Conservation (phyloP, 2,797 vertebrate genomes). For the Helicolenus hilgendorfi region DNA sequence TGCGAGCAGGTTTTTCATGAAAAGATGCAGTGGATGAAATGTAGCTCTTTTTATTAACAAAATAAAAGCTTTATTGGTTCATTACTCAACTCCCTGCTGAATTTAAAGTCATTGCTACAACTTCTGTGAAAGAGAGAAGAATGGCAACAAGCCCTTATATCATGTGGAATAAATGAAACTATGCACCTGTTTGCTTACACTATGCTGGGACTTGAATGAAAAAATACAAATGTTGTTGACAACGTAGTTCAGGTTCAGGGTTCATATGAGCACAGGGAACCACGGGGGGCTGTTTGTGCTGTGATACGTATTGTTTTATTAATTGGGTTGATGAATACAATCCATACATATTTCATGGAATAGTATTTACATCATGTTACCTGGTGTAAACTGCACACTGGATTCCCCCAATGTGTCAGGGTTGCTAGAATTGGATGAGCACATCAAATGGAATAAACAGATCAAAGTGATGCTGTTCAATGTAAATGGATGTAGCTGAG, state of each 20-base stretch:
- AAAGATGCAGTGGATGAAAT: neutral
- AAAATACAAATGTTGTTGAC: neutral
- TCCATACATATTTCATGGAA: conserved; percentile 24
- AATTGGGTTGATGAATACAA: conserved; percentile 23
- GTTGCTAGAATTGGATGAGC: conserved; percentile 19
- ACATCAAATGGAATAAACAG: conserved; percentile 48
- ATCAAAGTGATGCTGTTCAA: conserved; percentile 36
- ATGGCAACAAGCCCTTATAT: neutral
- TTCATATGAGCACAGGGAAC: conserved; percentile 3
- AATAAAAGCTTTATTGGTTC: neutral
- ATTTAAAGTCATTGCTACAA: neutral
- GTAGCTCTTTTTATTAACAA: neutral
- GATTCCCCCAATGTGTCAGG: neutral
- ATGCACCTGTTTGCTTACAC: conserved; percentile 1
- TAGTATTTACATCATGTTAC: conserved; percentile 31
- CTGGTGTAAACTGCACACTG: conserved; percentile 15
- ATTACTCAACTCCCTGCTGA: neutral
- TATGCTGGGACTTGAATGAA: neutral
- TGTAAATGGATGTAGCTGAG: neutral
- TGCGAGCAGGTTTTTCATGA: neutral
- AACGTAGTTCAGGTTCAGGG: neutral
- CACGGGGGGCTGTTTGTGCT: neutral
- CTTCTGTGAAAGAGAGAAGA: conserved; percentile 1
- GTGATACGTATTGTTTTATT: conserved; percentile 27
- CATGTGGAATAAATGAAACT: neutral